phyloP scores from a whole-genome alignment of 2,797 vertebrate genomes.

The Echiichthys vipera region DNA sequence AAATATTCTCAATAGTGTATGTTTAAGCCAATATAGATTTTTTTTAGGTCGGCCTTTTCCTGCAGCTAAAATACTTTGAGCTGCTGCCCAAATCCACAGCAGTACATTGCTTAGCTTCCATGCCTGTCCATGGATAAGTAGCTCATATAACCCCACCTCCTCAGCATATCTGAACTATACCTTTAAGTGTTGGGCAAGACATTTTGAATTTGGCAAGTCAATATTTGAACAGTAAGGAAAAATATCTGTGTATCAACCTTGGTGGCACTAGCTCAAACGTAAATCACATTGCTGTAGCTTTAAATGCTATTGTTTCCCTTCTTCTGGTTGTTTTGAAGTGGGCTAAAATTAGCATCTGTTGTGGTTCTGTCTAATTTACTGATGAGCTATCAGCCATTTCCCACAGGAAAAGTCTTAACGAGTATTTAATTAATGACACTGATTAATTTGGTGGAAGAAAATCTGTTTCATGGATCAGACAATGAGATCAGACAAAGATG shows the following conservation, averaged over 20 bases:
- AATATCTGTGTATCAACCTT: background rate
- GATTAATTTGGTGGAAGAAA: slow-evolving; percentile 71
- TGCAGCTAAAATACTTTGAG: no score
- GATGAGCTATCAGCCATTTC: slow-evolving; percentile 68
- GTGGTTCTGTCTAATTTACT: slow-evolving; percentile 63
- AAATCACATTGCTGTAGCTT: slow-evolving; percentile 2
- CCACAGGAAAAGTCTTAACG: slow-evolving; percentile 78
- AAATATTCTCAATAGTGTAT: no score
- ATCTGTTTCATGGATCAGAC: slow-evolving; percentile 58
- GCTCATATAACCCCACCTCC: no score
- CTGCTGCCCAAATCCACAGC: no score
- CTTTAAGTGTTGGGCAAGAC: no score
- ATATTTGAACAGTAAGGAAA: background rate
- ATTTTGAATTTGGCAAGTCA: no score
- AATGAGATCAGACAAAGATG: slow-evolving; percentile 34
- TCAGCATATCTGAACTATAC: no score
- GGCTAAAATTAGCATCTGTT: slow-evolving; percentile 64
- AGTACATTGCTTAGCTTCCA: no score
- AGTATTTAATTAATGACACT: slow-evolving; percentile 80
- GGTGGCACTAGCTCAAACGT: background rate
- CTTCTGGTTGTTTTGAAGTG: slow-evolving; percentile 31
- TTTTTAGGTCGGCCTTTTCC: no score
- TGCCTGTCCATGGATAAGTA: no score
- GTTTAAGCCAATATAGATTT: no score
- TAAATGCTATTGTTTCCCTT: slow-evolving; percentile 15